Base-by-base conservation (phyloP, 2,113 vertebrate genomes). In the Riparia riparia region DNA sequence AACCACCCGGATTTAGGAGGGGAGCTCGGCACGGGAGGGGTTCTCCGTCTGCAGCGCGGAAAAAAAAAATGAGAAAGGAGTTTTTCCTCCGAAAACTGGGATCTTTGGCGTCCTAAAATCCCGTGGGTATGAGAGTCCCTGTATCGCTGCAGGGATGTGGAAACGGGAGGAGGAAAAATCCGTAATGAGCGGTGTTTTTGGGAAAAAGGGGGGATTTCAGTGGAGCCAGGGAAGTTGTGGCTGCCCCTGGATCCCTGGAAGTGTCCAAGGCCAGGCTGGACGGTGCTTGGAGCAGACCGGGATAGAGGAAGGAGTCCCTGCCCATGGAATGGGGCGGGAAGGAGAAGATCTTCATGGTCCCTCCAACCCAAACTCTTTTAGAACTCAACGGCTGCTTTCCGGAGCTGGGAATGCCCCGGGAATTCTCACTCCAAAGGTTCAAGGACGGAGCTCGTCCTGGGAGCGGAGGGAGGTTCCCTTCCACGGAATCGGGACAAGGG, bases 1-100 rank as follows among this genome's bases (percentile, higher is more conserved):
- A 56, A 2, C 7, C 39, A 2, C 10, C 34, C 5, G 54, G n/a
- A 4, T 51, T 89, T 32, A 0, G 2, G 14, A 29, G 14, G 1
- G 20, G 1, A 0, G 18, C 1, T 7, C 9, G 49, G 51, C 15
- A 4, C 1, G 0, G 2, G 42, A 37, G 8, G 22, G 9, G 22
- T 22, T 76, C 15, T 64, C 8, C 0, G 0, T 10, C n/a, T 32
- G 32, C 11, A 3, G 10, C 10, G 8, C 22, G 26, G 37, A 37
- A 37, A 37, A n/a, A n/a, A n/a, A n/a, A 5, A 7, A 18, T 37
- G 37, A 37, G 51, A 69, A 57, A 22, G 5, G 32, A 22, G 39
- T 4, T 54, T 80, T 45, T 14, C 32, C 32, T 29, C 15, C 16
- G 25, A 24, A 31, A 45, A 4, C 7, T 29, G 17, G 51, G 32